These are phyloP conservation scores for Drosophila nigrodunni DNA, from an alignment of 1,140 invertebrate genomes.

Conservation along the genomic window DNA sequence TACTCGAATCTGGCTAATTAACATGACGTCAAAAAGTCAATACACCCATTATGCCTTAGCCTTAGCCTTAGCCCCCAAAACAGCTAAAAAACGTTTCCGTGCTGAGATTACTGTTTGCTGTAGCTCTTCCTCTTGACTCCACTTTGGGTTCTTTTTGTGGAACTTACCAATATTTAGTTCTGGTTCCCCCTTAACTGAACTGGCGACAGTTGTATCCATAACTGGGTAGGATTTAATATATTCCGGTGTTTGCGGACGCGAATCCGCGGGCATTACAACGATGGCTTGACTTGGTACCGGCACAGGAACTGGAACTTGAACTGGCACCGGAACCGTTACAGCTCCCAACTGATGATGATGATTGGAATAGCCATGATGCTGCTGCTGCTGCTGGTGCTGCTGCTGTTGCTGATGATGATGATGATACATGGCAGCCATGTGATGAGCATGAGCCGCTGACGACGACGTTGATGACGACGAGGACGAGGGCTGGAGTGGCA, in stretches of 20 bases:
- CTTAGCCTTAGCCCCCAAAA: conserved; percentile 38
- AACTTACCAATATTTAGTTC: conserved; percentile 87
- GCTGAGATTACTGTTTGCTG: background rate
- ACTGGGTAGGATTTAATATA: conserved; percentile 85
- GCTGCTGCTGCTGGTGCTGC: conserved; percentile 10
- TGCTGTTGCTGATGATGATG: conserved; percentile 29
- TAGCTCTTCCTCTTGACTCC: background rate
- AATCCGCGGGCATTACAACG: conserved; percentile 73
- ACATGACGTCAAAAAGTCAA: conserved; percentile 53
- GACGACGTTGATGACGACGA: conserved; percentile 15
- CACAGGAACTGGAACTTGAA: conserved; percentile 27
- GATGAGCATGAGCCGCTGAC: conserved; percentile 18
- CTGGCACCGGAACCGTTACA: conserved; percentile 7
- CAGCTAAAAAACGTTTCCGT: conserved; percentile 16
- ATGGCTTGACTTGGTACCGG: conserved; percentile 42
- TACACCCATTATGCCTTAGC: conserved; percentile 52
- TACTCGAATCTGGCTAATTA: conserved; percentile 34
- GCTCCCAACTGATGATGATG: conserved; percentile 34
- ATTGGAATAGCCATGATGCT: background rate
- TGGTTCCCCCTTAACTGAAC: conserved; percentile 86
- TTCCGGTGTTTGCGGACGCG: conserved; percentile 80
- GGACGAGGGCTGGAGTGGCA: conserved; percentile 17
- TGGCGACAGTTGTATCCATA: conserved; percentile 87
- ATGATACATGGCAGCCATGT: conserved; percentile 52
- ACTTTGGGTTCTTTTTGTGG: background rate